phyloP scores from a whole-genome alignment of 2,797 vertebrate species.

The Protosalanx chinensis region DNA sequence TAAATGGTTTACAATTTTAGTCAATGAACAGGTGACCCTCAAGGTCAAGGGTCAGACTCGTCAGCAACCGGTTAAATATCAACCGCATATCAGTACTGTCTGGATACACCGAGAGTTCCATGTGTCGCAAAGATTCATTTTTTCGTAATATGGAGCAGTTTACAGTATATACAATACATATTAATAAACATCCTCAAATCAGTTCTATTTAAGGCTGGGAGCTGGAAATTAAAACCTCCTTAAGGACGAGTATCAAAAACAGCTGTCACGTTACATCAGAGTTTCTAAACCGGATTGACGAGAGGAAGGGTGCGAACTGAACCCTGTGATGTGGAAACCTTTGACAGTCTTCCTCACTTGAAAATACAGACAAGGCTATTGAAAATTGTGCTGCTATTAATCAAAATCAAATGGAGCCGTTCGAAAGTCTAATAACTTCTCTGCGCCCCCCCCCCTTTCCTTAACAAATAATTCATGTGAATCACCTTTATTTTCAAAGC shows the following conservation, averaged over 20 bases:
- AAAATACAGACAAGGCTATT: not conserved
- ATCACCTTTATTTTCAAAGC: no score
- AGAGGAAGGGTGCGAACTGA: constrained; percentile 11
- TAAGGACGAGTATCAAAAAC: constrained; percentile 40
- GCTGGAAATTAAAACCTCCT: constrained; percentile 19
- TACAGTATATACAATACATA: constrained; percentile 61
- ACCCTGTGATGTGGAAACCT: constrained; percentile 15
- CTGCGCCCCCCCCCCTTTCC: no score
- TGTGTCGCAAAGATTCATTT: constrained; percentile 50
- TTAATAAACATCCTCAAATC: constrained; percentile 57
- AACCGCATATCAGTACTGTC: constrained; percentile 36
- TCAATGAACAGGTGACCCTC: constrained; percentile 27
- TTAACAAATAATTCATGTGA: no score
- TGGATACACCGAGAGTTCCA: constrained; percentile 44
- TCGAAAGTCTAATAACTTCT: no score
- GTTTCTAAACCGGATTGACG: constrained; percentile 5
- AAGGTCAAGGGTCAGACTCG: not conserved
- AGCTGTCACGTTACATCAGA: constrained; percentile 20
- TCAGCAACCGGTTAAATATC: constrained; percentile 20
- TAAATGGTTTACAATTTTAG: constrained; percentile 21
- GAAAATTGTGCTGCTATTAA: not conserved
- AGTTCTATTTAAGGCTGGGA: constrained; percentile 58
- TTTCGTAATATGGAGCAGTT: constrained; percentile 46
- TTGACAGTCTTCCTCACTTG: constrained; percentile 2
- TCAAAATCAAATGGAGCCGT: not conserved